Percentiles rank a stretch among this genome's conserved stretches.
Evolutionary conservation across 2,888 invertebrate genomes (phyloP).

Genomic region (Operophtera brumata): DNA sequence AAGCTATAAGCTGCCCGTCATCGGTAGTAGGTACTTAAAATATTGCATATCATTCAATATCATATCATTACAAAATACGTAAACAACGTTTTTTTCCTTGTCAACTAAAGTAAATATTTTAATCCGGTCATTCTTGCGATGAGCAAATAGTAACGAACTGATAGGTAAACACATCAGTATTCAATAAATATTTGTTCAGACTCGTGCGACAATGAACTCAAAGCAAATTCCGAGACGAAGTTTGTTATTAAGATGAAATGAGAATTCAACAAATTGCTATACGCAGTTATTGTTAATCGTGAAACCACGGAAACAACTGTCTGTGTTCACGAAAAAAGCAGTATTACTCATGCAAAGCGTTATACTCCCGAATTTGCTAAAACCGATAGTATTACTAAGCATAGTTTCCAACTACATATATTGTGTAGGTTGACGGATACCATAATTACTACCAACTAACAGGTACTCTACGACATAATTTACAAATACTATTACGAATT

Average conservation of each 20-base stretch:
- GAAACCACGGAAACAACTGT: not conserved
- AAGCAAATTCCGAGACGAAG: conserved; percentile 17
- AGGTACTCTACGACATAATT: not conserved
- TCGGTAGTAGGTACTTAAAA: not conserved
- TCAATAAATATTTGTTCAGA: conserved; percentile 48
- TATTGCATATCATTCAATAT: not conserved
- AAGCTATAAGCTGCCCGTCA: too few relatives aligned
- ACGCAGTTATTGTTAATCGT: not conserved
- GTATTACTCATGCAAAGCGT: not conserved
- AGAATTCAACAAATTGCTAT: not conserved
- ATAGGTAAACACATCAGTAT: conserved; percentile 42
- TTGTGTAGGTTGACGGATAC: too few relatives aligned
- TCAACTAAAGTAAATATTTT: conserved; percentile 23
- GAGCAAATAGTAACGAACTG: conserved; percentile 43
- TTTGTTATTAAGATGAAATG: conserved; percentile 20
- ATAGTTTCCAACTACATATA: conserved; percentile 17
- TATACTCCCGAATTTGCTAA: conserved; percentile 1
- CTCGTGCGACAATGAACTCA: conserved; percentile 43
- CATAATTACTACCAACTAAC: too few relatives aligned
- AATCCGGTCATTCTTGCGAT: conserved; percentile 33
- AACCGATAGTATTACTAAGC: conserved; percentile 2
- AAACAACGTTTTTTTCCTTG: conserved; percentile 17
- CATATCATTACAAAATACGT: conserved; percentile 14
- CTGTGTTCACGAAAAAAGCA: not conserved
- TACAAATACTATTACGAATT: conserved; percentile 26